Percentiles rank a stretch among this genome's conserved stretches.
Evolutionary conservation across 2,888 invertebrate species (phyloP).

Genomic region (Parnassius mnemosyne): DNA sequence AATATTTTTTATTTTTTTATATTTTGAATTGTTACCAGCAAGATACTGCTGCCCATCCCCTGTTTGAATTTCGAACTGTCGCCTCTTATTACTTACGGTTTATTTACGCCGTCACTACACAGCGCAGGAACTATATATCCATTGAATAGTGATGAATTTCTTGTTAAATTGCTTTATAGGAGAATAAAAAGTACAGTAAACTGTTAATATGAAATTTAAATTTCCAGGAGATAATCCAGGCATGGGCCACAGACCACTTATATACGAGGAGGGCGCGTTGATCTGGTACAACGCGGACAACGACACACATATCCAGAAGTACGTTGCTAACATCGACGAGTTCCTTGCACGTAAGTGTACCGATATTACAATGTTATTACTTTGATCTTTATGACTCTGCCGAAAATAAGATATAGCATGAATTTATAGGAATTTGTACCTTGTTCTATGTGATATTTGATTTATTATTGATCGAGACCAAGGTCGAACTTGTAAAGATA

Average conservation of each 20-base stretch:
- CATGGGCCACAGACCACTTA: slow-evolving; percentile 84
- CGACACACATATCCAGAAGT: slow-evolving; percentile 74
- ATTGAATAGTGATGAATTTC: too few relatives aligned
- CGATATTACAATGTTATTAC: slow-evolving; percentile 12
- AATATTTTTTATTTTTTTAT: too few relatives aligned
- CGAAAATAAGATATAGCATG: slow-evolving; percentile 8
- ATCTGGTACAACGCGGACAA: slow-evolving; percentile 83
- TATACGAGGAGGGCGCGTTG: slow-evolving; percentile 81
- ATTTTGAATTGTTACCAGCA: too few relatives aligned
- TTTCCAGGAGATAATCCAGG: slow-evolving; percentile 79
- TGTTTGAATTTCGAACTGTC: too few relatives aligned
- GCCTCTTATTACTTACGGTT: too few relatives aligned
- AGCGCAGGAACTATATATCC: too few relatives aligned
- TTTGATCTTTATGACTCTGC: slow-evolving; percentile 10
- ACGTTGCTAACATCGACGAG: slow-evolving; percentile 79
- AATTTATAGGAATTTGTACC: not conserved
- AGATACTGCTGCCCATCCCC: too few relatives aligned
- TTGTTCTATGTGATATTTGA: too few relatives aligned
- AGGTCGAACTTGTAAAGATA: slow-evolving; percentile 4
- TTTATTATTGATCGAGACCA: not conserved
- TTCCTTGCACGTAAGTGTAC: slow-evolving; percentile 82
- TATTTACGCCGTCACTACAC: too few relatives aligned
- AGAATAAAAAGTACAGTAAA: too few relatives aligned
- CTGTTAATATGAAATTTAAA: too few relatives aligned
- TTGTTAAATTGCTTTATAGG: too few relatives aligned